Evolutionary conservation across 2,113 vertebrate species (phyloP), one percentile per base, ranked within the genome.

Genomic region (Anhinga rufa): DNA sequence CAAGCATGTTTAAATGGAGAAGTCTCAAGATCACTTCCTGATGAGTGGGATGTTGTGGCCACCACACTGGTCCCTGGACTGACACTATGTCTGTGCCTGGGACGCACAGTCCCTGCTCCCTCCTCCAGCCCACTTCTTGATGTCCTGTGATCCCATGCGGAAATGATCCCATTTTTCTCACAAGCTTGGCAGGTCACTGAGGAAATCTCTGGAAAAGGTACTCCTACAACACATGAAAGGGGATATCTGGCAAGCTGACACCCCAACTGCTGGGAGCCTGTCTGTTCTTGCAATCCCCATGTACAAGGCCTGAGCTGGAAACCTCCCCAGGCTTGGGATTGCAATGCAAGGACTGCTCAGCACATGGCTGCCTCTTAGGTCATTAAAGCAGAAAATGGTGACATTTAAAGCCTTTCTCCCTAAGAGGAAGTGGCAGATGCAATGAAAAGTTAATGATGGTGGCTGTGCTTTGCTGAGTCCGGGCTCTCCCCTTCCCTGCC

Each of bases 231-330:
- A 10, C 4, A 5, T 0, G 26, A 15, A 34, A 54, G 28, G 28
- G 31, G 9, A 2, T 38, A 17, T 44, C 2, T 49, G 21, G 10
- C 62, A 62, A 32, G 12, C 15, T 58, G 29, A 29, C 3, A 11
- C 12, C 54, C 74, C 1, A 5, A 22, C 26, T 81, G 32, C 14
- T 55, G 38, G 65, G 13, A 60, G 0, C 4, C 22, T 60, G 34
- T 38, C 3, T 0, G 0, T 49, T 69, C 54, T 46, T 69, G 31
- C 42, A 24, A 21, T 21, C 22, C 24, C 55, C 28, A 21, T 0
- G 0, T 10, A 7, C 40, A 40, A 26, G n/a, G 46, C 20, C 64
- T 55, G 81, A 77, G 24, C 69, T 46, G 44, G 77, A 74, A 64
- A 38, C 16, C 16, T 78, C 51, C 8, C 31, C 17, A 12, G 10